A percentile compares a stretch with the other conserved stretches of the same genome.
phyloP scores from a whole-genome alignment of 2,888 invertebrate genomes.

The Drosophila helvetica region DNA sequence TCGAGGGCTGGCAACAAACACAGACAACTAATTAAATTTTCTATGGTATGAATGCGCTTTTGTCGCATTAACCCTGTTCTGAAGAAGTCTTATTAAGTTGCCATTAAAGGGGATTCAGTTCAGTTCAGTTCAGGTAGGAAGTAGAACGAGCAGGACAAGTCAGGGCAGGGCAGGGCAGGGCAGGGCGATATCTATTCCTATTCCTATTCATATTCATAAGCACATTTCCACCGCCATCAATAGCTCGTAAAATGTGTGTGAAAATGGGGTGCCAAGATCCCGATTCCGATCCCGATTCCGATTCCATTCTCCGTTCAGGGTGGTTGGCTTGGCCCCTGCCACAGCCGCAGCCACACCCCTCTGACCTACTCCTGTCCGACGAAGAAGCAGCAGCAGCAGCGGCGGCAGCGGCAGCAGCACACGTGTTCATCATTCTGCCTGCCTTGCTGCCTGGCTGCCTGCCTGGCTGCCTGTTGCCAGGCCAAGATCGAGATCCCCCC shows the following conservation, averaged over 20 bases:
- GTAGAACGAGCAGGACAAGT: conserved; percentile 22
- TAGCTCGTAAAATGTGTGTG: conserved; percentile 76
- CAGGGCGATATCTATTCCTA: background rate
- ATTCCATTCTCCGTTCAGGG: conserved; percentile 56
- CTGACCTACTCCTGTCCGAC: background rate
- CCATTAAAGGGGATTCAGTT: conserved; percentile 33
- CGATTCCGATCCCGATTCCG: conserved; percentile 11
- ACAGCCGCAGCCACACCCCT: background rate
- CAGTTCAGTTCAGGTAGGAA: conserved; percentile 39
- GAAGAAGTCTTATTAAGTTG: conserved; percentile 44
- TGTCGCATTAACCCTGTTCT: conserved; percentile 46
- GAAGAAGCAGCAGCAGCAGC: background rate
- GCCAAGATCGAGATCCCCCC: conserved; percentile 34
- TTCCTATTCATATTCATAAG: conserved; percentile 74
- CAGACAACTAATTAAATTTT: conserved; percentile 73
- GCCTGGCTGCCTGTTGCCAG: conserved; percentile 44
- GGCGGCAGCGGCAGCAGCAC: conserved; percentile 14
- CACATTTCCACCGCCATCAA: conserved; percentile 76
- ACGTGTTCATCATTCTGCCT: conserved; percentile 39
- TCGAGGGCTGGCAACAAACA: conserved; percentile 32
- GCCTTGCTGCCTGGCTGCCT: conserved; percentile 1
- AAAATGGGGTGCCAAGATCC: conserved; percentile 60
- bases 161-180: conserved; percentile 4
- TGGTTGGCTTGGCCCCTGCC: conserved; percentile 55
- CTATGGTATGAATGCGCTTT: conserved; percentile 72